Evolutionary conservation across 2,888 invertebrate species (phyloP), one percentile per base, ranked within the genome.

Genomic region (Acanthococcus lagerstroemiae): DNA sequence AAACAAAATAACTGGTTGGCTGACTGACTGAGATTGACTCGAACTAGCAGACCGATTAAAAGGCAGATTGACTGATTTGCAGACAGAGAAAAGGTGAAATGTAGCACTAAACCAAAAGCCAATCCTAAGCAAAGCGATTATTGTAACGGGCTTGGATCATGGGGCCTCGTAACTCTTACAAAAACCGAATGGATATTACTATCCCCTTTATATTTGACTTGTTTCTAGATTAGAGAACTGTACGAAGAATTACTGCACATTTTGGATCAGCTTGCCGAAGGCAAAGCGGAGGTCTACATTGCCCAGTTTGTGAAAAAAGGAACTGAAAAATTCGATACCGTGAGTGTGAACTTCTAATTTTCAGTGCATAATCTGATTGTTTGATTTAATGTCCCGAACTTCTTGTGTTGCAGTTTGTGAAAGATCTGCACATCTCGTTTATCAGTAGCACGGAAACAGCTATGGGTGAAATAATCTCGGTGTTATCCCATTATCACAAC

Each of bases 291-390:
- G 71, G 82, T 84, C n/a, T 80, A 88, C 69, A 79, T 90, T 0
- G 84, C 88, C 0, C 80, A 80, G 0, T 80, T 85, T 2, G 75
- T 90, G 65, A 86, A 87, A 73, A 80, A 83, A 4, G 80, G 86
- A 68, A 83, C 90, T 0, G 79, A 86, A 69, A 86, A 86, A 71
- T 90, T 90, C 72, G 90, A 90, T 70, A 86, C 82, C 74, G 72
- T 72, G 67, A 69, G 56, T 55, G n/a, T n/a, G n/a, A n/a, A n/a
- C n/a, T n/a, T n/a, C n/a, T n/a, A n/a, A n/a, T n/a, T n/a, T n/a
- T n/a, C n/a, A n/a, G n/a, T n/a, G n/a, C n/a, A n/a, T n/a, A n/a
- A n/a, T n/a, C n/a, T n/a, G n/a, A n/a, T n/a, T n/a, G n/a, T n/a
- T n/a, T n/a, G n/a, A n/a, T n/a, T n/a, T n/a, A n/a, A n/a, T n/a